Evolutionary conservation across 2,797 vertebrate genomes (phyloP).

Genomic region (Coreius guichenoti): DNA sequence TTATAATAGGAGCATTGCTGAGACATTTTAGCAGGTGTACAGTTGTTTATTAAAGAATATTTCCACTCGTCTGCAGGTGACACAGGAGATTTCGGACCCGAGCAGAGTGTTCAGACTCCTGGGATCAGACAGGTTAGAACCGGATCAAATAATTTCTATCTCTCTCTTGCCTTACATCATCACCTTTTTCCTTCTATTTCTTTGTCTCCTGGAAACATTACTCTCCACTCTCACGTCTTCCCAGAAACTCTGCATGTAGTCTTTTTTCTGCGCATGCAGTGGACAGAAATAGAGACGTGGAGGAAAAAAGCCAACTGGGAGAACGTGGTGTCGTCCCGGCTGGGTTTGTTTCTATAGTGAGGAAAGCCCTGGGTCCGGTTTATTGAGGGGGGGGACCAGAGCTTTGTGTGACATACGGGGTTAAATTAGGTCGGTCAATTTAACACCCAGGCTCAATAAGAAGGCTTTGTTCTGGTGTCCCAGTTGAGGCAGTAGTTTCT

Average conservation of each 20-base stretch:
- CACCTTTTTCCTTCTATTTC: background rate
- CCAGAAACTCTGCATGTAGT: constrained; percentile 15
- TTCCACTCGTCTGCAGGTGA: constrained; percentile 72
- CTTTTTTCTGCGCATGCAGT: constrained; percentile 2
- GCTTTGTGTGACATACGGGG: background rate
- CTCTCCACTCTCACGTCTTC: background rate
- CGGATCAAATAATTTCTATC: background rate
- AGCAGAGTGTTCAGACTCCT: constrained; percentile 84
- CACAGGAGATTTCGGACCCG: constrained; percentile 84
- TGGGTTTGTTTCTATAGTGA: constrained; percentile 51
- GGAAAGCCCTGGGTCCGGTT: constrained; percentile 12
- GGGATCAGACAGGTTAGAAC: constrained; percentile 84
- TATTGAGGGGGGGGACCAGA: background rate
- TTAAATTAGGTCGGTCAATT: constrained; percentile 14
- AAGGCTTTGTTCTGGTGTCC: background rate
- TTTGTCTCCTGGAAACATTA: constrained; percentile 27
- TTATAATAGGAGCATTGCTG: background rate
- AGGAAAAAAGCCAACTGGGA: constrained; percentile 36
- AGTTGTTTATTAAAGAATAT: constrained; percentile 38
- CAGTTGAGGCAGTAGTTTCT: background rate
- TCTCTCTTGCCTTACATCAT: constrained; percentile 1
- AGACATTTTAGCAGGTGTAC: background rate
- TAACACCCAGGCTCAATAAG: background rate
- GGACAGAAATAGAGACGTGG: constrained; percentile 31
- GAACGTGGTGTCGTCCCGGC: constrained; percentile 19